Conservation (phyloP, 2,113 vertebrate genomes). For the Phyllostomus hastatus region DNA sequence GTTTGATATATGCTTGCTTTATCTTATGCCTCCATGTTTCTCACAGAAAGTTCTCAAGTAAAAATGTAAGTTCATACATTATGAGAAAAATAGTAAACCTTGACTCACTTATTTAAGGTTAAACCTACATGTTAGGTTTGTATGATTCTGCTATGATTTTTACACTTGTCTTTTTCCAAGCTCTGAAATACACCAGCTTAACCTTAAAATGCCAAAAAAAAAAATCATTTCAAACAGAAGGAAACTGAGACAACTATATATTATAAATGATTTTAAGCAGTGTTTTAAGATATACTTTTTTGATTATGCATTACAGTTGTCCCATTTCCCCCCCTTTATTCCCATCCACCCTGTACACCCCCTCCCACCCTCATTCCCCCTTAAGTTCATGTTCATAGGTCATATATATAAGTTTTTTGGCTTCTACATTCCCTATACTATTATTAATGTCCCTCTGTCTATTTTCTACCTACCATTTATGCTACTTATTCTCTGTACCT, state of each 20-base stretch:
- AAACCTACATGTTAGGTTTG: not conserved
- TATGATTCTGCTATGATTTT: not conserved
- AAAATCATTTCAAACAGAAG: not conserved
- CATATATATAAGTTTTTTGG: too few species aligned
- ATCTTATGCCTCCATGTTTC: not conserved
- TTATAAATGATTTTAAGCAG: not conserved
- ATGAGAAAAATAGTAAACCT: not conserved
- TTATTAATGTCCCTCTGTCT: too few species aligned
- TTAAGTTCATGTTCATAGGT: too few species aligned
- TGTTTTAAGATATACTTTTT: too few species aligned
- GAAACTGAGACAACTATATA: not conserved
- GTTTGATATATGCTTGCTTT: not conserved
- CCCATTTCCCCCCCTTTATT: too few species aligned
- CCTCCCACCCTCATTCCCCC: too few species aligned
- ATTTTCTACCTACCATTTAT: too few species aligned
- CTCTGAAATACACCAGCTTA: not conserved
- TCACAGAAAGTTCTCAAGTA: not conserved
- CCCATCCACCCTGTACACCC: too few species aligned
- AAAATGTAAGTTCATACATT: not conserved
- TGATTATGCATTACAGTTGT: too few species aligned
- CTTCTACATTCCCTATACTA: too few species aligned
- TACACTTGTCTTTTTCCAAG: not conserved
- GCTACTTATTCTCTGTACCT: too few species aligned
- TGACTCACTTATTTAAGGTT: constrained; percentile 9
- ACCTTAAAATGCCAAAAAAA: not conserved